A percentile compares a stretch with the other conserved stretches of the same genome.
Evolutionary conservation across 2,888 invertebrate genomes (phyloP).

Genomic region (Miltochrista miniata): DNA sequence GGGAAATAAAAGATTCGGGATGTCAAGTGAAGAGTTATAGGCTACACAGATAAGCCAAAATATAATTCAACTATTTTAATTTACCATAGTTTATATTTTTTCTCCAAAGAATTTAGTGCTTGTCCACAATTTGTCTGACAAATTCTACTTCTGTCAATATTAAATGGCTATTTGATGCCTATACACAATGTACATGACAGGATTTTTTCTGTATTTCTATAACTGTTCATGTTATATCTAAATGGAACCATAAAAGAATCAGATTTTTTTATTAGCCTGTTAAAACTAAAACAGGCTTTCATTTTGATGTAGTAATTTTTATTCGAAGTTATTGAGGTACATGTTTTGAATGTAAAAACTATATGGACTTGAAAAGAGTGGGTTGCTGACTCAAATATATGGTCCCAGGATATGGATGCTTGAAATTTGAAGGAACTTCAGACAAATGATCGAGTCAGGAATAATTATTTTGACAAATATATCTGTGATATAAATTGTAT

Average conservation of each 20-base stretch:
- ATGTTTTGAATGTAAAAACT: slow-evolving; percentile 14
- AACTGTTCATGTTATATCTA: no score
- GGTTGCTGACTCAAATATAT: slow-evolving; percentile 29
- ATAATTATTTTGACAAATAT: slow-evolving; percentile 40
- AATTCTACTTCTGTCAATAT: neutral
- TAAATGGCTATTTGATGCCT: neutral
- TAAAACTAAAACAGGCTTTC: neutral
- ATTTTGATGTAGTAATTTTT: slow-evolving; percentile 2
- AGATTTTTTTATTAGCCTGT: slow-evolving; percentile 43
- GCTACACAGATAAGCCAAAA: slow-evolving; percentile 39
- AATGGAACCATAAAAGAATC: neutral
- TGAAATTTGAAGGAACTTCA: slow-evolving; percentile 30
- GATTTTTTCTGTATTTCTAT: no score
- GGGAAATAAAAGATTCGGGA: slow-evolving; percentile 65
- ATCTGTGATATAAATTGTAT: slow-evolving; percentile 59
- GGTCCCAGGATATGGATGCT: slow-evolving; percentile 28
- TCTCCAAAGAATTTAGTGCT: neutral
- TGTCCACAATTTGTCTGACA: neutral
- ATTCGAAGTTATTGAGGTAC: slow-evolving; percentile 13
- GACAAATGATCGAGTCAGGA: slow-evolving; percentile 27
- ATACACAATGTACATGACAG: neutral
- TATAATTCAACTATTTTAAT: neutral
- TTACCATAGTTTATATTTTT: neutral
- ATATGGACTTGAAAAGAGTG: slow-evolving; percentile 16
- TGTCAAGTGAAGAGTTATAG: slow-evolving; percentile 80